Percentiles rank a stretch among this genome's conserved stretches.
phyloP scores from a whole-genome alignment of 2,797 vertebrate genomes.

The Leucoraja ocellata region DNA sequence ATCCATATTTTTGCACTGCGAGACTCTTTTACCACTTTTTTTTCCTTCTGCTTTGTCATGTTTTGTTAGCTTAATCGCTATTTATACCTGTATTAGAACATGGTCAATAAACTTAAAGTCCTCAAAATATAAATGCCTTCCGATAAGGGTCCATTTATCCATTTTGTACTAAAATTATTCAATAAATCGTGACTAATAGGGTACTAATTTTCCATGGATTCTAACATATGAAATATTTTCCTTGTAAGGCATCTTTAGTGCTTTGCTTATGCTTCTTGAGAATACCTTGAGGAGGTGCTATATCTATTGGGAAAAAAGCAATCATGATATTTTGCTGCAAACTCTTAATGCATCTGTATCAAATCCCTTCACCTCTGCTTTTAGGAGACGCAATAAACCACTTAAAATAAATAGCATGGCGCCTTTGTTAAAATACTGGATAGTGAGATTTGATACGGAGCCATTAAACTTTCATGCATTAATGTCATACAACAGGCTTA shows the following conservation, averaged over 20 bases:
- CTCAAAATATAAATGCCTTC: neutral
- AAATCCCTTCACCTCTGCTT: constrained; percentile 4
- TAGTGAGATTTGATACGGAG: constrained; percentile 21
- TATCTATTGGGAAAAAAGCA: neutral
- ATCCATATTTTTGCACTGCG: neutral
- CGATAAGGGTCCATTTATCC: neutral
- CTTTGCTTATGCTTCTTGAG: neutral
- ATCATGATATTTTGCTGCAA: neutral
- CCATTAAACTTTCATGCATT: constrained; percentile 27
- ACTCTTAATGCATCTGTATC: neutral
- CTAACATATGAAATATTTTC: neutral
- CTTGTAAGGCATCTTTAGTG: neutral
- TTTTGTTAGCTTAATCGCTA: neutral
- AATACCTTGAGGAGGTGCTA: neutral
- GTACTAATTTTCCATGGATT: neutral
- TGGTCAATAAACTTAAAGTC: neutral
- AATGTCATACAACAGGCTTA: constrained; percentile 8
- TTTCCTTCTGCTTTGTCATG: neutral
- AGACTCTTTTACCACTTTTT: neutral
- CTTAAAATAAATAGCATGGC: constrained; percentile 18
- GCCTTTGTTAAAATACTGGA: neutral
- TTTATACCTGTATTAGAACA: neutral
- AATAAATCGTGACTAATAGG: neutral
- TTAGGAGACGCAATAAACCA: neutral
- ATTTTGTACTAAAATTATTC: neutral